These are phyloP conservation scores for Pristionchus japonicus DNA, from an alignment of 2,888 invertebrate genomes.

Conservation along the genomic window DNA sequence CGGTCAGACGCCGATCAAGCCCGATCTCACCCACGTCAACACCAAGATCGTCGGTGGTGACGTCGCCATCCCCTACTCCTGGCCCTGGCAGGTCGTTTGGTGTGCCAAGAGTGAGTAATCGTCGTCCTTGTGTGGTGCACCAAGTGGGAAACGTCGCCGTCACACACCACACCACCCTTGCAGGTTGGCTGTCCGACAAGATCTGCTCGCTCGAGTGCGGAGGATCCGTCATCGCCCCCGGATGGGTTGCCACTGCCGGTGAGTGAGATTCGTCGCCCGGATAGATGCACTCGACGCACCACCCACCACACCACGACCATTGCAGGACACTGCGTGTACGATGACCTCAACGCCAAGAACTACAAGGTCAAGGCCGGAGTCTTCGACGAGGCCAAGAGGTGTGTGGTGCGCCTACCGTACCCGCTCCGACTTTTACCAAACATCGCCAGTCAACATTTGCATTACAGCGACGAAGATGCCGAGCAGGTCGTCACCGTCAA, in stretches of 20 bases:
- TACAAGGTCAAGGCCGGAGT: conserved; percentile 58
- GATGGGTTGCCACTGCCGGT: conserved; percentile 55
- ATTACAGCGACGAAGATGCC: conserved; percentile 46
- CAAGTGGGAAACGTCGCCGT: background rate
- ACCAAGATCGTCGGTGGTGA: conserved; percentile 45
- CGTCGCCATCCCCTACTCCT: conserved; percentile 45
- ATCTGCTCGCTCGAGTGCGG: conserved; percentile 54
- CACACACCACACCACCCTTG: background rate
- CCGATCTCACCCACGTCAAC: background rate
- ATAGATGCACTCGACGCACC: too few relatives aligned
- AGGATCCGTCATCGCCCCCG: conserved; percentile 50
- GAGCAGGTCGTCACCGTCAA: conserved; percentile 50
- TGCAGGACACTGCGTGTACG: conserved; percentile 55
- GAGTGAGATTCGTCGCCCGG: too few relatives aligned
- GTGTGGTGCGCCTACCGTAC: background rate
- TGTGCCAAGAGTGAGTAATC: conserved; percentile 36
- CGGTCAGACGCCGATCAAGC: conserved; percentile 46
- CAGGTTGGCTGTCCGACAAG: conserved; percentile 42
- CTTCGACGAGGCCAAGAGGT: conserved; percentile 50
- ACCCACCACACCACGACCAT: too few relatives aligned
- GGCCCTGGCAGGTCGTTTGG: conserved; percentile 50
- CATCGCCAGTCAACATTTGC: background rate
- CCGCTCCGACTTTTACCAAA: background rate
- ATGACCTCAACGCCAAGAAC: conserved; percentile 45
- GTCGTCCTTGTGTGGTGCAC: background rate